These are phyloP conservation scores for Labrus mixtus DNA, from an alignment of 2,113 vertebrate genomes.

Conservation along the genomic window DNA sequence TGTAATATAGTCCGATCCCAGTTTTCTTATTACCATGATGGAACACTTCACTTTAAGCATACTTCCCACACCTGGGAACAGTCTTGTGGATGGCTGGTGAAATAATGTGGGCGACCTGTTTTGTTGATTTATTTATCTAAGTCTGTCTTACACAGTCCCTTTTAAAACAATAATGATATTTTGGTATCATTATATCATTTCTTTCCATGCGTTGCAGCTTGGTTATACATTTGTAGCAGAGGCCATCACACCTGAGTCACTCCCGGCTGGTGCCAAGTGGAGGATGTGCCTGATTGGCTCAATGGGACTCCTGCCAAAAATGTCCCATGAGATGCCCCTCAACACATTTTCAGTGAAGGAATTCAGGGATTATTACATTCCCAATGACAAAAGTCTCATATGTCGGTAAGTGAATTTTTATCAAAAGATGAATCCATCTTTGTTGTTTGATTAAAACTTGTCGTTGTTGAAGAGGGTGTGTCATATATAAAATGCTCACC, in stretches of 20 bases:
- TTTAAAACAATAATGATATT: background rate
- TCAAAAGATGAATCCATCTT: no score
- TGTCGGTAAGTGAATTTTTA: constrained; percentile 86
- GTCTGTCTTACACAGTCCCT: no score
- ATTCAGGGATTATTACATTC: constrained; percentile 90
- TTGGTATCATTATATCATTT: background rate
- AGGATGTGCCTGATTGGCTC: constrained; percentile 87
- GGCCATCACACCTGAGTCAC: constrained; percentile 74
- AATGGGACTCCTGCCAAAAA: constrained; percentile 81
- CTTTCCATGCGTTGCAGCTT: constrained; percentile 73
- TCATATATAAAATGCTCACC: no score
- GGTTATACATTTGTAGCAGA: constrained; percentile 94
- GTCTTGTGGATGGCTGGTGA: no score
- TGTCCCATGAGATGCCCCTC: constrained; percentile 74
- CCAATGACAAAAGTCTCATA: constrained; percentile 86
- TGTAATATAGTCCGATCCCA: background rate
- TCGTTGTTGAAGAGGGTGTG: background rate
- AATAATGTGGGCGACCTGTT: no score
- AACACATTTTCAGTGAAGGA: constrained; percentile 85
- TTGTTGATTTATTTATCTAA: no score
- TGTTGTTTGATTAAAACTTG: no score
- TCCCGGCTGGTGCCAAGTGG: constrained; percentile 81
- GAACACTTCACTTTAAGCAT: background rate
- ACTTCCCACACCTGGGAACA: background rate
- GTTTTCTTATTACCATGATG: background rate